Conservation (phyloP, 2,888 invertebrate genomes). For the Criorhina ranunculi region DNA sequence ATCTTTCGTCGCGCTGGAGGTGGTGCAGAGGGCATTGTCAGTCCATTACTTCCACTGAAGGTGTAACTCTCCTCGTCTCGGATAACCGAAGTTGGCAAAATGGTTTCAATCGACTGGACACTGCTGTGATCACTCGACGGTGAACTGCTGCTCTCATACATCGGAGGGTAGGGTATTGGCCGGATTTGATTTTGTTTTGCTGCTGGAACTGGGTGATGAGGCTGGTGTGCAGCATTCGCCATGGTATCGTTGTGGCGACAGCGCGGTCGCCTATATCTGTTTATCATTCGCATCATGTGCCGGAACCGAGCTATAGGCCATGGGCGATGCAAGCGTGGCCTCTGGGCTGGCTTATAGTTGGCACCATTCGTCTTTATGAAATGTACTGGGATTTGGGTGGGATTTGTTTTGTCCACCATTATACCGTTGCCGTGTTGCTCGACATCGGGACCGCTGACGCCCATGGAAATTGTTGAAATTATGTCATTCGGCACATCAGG, state of each 20-base stretch:
- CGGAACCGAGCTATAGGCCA: conserved; percentile 82
- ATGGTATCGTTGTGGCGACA: conserved; percentile 79
- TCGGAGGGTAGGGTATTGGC: conserved; percentile 80
- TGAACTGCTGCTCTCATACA: conserved; percentile 78
- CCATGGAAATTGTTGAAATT: conserved; percentile 82
- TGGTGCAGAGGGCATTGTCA: conserved; percentile 84
- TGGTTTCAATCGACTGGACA: conserved; percentile 80
- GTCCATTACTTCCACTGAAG: conserved; percentile 78
- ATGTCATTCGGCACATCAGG: conserved; percentile 86
- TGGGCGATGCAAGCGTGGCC: conserved; percentile 78
- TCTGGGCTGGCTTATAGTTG: conserved; percentile 77
- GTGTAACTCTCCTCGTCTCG: conserved; percentile 82
- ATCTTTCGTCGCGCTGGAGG: conserved; percentile 85
- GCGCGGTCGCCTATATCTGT: conserved; percentile 83
- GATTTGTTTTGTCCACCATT: conserved; percentile 78
- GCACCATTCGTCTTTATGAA: conserved; percentile 77
- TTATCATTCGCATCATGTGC: conserved; percentile 83
- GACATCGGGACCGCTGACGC: conserved; percentile 76
- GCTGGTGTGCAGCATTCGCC: conserved; percentile 42
- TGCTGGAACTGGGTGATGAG: conserved; percentile 49
- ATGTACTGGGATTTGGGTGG: conserved; percentile 79
- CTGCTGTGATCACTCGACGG: conserved; percentile 79
- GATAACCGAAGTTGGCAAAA: conserved; percentile 83
- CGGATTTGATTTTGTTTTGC: conserved; percentile 84
- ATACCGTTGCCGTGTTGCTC: conserved; percentile 65